These are phyloP conservation scores for Hoplostethus mediterraneus DNA, from an alignment of 2,797 vertebrate genomes.

Conservation along the genomic window DNA sequence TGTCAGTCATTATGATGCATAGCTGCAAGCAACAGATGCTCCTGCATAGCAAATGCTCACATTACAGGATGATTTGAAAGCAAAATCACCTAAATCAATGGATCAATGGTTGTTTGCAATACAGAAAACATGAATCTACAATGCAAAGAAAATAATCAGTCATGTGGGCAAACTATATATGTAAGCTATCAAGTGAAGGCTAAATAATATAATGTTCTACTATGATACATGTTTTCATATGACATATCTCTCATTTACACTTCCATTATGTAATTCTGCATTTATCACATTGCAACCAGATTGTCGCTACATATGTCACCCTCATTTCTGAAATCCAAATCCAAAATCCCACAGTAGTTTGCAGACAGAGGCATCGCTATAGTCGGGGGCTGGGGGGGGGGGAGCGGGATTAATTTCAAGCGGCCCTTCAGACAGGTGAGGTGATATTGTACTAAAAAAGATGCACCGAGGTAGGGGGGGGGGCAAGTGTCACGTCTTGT, in stretches of 20 bases:
- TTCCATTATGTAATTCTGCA: conserved; percentile 43
- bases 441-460: too few species aligned
- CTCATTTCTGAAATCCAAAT: conserved; percentile 24
- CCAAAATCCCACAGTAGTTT: background rate
- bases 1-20: background rate
- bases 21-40: background rate
- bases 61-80: background rate
- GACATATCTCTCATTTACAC: conserved; percentile 36
- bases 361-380: too few species aligned
- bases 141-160: too few species aligned
- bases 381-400: too few species aligned
- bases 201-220: background rate
- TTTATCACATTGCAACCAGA: conserved; percentile 20
- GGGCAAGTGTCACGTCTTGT: too few species aligned
- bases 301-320: background rate
- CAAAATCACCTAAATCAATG: background rate
- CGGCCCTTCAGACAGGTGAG: too few species aligned
- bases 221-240: background rate
- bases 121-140: background rate
- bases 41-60: background rate
- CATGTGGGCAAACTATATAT: too few species aligned
- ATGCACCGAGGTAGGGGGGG: too few species aligned
- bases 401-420: too few species aligned
- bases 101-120: background rate
- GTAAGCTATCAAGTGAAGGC: background rate